phyloP scores from a whole-genome alignment of 2,888 invertebrate genomes.

The Erebia palarica region DNA sequence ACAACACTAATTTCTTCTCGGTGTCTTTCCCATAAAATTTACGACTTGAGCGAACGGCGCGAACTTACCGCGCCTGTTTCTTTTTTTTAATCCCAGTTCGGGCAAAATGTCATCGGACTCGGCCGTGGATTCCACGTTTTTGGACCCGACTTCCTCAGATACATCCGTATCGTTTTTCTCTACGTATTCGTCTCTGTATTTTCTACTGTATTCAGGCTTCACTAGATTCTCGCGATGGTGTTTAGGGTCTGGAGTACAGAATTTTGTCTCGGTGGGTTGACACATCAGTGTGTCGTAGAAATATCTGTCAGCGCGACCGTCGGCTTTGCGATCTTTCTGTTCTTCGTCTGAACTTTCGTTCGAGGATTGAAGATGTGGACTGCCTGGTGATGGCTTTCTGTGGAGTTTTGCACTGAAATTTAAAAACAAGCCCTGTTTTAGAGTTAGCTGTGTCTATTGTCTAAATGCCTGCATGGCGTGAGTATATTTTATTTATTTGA shows the following conservation, averaged over 20 bases:
- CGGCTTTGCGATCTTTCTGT: conserved; percentile 52
- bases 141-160: conserved; percentile 63
- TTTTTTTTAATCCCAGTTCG: conserved; percentile 63
- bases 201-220: conserved; percentile 55
- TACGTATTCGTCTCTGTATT: conserved; percentile 55
- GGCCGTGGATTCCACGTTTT: conserved; percentile 63
- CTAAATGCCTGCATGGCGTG: too few relatives aligned
- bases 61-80: conserved; percentile 61
- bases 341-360: conserved; percentile 71
- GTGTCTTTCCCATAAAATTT: conserved; percentile 71
- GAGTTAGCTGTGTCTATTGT: too few relatives aligned
- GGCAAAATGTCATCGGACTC: conserved; percentile 65
- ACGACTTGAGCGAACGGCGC: conserved; percentile 70
- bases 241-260: conserved; percentile 53
- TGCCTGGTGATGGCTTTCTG: conserved; percentile 55
- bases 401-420: conserved; percentile 52
- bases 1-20: conserved; percentile 58
- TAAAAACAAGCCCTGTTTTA: too few relatives aligned
- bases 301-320: conserved; percentile 62
- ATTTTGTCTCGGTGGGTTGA: conserved; percentile 53
- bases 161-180: conserved; percentile 65
- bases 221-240: conserved; percentile 49
- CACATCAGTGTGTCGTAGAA: conserved; percentile 75
- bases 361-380: conserved; percentile 57
- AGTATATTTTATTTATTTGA: too few relatives aligned